Evolutionary conservation across 2,797 vertebrate genomes (phyloP), one percentile per base, ranked within the genome.

Genomic region (Sebastolobus altivelis): DNA sequence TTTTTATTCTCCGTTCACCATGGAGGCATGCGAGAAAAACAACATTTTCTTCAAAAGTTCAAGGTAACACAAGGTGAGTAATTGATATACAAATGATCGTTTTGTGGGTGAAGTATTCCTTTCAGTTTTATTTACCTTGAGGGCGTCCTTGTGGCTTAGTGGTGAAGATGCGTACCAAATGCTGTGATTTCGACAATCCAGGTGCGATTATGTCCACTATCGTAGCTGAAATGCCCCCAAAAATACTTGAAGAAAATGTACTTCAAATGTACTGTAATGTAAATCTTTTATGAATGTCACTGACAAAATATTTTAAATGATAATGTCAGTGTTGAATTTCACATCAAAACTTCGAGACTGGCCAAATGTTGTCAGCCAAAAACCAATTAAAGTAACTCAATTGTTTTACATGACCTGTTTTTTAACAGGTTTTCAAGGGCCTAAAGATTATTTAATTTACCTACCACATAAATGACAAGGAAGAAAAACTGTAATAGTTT

Each of bases 361-460:
- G 31, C 55, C 20, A 65, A 61, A 29, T 18, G 20, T 20, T 38
- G 3, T 3, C 31, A 22, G 7, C 33, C 20, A 60, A n/a, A 65
- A 62, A 60, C n/a, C 16, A 58, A 13, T 61, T 31, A 38, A 33
- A 59, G 29, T n/a, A 38, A 27, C 29, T 25, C 6, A 37, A 10
- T 8, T 46, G 43, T 40, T 70, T 40, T 35, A 31, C 40, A 2
- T 70, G 71, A 59, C 54, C 54, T 65, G 37, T 66, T 59, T 76
- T 69, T 62, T 27, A 76, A 66, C 33, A 61, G 37, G 8, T 69
- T 80, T 27, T 40, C 12, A 6, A 25, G 4, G 9, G 20, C 11
- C 31, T 40, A 10, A 67, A 40, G 33, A 56, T 79, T 63, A 62
- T 80, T 75, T 33, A 58, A 82, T 79, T 73, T 67, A 29, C 55